Base-by-base conservation (phyloP, 1,140 invertebrate species). In the Pogonognathellus flavescens region DNA sequence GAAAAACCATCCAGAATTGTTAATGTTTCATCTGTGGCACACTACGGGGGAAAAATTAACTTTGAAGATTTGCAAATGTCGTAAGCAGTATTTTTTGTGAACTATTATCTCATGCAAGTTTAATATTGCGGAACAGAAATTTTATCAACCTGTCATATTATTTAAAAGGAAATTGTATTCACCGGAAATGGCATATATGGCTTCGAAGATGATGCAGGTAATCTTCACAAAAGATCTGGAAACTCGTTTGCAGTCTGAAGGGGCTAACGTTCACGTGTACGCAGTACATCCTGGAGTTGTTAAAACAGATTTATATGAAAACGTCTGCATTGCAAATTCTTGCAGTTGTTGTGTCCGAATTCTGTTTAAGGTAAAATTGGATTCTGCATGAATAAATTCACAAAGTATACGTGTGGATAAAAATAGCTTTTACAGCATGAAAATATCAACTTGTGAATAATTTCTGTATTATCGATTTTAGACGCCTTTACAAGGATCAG, bases 201-300 rank as follows among this genome's bases (percentile, higher is more conserved):
- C 96, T 90, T 97, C 96, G 11, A 98, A 98, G 92, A 90, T 97
- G 66, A 95, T 96, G 52, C 95, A 97, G 92, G 91, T 97, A 59
- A 92, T 97, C 90, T 95, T 93, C 86, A 94, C 96, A 0, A 93
- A 93, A 84, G 92, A 93, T 89, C 90, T 97, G 14, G 93, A 96
- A 87, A 91, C 91, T 9, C 85, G 93, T 5, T 89, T 96, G 16
- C 90, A 91, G 89, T 90, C 92, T 16, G 91, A 93, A 83, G 91
- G 93, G 2, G 89, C 91, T 7, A 90, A 91, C 80, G 93, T 98
- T 3, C 93, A 94, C 90, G 92, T 93, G 0, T 94, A 94, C 89
- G 92, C 94, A 0, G 94, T 97, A 14, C 97, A 98, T 92, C 97
- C 97, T 7, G 97, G 97, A 16, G 92, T 98, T 62, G 95, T 97